phyloP scores from a whole-genome alignment of 2,797 vertebrate species.

The Anguilla anguilla region DNA sequence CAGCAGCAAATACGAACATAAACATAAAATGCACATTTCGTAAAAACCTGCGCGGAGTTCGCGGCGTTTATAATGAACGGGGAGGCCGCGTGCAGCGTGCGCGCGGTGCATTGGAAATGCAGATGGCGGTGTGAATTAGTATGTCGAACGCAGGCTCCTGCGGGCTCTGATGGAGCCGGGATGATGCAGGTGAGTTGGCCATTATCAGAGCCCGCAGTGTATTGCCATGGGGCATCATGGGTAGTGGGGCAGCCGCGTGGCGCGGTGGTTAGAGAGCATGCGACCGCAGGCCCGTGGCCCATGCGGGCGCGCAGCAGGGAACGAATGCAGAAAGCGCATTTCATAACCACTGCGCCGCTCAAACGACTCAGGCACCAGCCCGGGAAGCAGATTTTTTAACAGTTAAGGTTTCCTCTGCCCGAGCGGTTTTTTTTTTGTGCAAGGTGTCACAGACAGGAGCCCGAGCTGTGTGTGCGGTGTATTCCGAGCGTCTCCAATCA shows the following conservation, averaged over 20 bases:
- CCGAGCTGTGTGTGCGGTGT: background rate
- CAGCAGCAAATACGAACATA: slow-evolving; percentile 11
- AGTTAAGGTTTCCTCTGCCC: background rate
- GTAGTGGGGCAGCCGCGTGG: background rate
- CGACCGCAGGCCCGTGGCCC: background rate
- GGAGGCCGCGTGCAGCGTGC: background rate
- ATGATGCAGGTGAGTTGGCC: slow-evolving; percentile 1
- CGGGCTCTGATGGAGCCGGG: background rate
- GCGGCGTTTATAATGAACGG: background rate
- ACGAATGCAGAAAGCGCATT: background rate
- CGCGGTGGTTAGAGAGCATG: background rate
- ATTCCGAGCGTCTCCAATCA: background rate
- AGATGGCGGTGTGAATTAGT: slow-evolving; percentile 4
- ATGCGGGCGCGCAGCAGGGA: background rate
- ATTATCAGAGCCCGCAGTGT: background rate
- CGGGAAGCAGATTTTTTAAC: background rate
- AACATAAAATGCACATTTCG: slow-evolving; percentile 7
- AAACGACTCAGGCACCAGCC: background rate
- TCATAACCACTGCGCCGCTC: background rate
- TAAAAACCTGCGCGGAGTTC: background rate
- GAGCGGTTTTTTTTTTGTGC: background rate
- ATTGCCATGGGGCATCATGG: background rate
- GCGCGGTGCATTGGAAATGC: background rate
- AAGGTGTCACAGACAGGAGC: background rate
- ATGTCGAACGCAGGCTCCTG: background rate